phyloP scores from a whole-genome alignment of 2,888 invertebrate species.

The Masnerella sp. region DNA sequence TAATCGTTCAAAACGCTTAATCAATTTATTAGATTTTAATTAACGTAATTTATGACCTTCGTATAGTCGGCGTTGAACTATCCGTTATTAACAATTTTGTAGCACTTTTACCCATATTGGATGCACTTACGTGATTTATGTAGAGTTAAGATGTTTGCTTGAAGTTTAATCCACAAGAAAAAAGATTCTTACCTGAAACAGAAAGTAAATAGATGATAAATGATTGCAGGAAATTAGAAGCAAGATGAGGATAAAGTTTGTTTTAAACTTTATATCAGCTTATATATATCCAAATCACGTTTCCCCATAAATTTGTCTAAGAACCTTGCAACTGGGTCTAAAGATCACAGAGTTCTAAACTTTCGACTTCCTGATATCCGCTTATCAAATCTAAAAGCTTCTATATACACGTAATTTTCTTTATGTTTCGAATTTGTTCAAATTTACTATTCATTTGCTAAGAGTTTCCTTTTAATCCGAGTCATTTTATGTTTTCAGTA shows the following conservation, averaged over 20 bases:
- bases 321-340: constrained; percentile 18
- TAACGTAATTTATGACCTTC: too few relatives aligned
- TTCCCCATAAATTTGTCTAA: constrained; percentile 23
- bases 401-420: constrained; percentile 1
- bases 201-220: constrained; percentile 29
- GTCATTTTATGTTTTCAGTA: too few relatives aligned
- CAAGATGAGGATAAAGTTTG: constrained; percentile 12
- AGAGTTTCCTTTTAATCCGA: too few relatives aligned
- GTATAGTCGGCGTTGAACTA: too few relatives aligned
- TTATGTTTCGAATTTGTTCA: neutral
- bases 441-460: constrained; percentile 8
- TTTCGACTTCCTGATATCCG: constrained; percentile 1
- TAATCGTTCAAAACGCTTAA: too few relatives aligned
- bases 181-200: constrained; percentile 41
- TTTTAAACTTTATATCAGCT: constrained; percentile 17
- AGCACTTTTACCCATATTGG: neutral
- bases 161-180: constrained; percentile 2
- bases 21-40: too few relatives aligned
- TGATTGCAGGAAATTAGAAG: constrained; percentile 13
- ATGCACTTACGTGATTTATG: constrained; percentile 17
- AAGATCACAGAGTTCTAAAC: constrained; percentile 36
- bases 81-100: too few relatives aligned
- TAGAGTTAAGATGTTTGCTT: neutral
- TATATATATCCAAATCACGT: constrained; percentile 11
- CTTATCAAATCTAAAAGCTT: constrained; percentile 17